These are phyloP conservation scores for Platysteira castanea DNA, from an alignment of 2,113 vertebrate genomes.

Conservation along the genomic window DNA sequence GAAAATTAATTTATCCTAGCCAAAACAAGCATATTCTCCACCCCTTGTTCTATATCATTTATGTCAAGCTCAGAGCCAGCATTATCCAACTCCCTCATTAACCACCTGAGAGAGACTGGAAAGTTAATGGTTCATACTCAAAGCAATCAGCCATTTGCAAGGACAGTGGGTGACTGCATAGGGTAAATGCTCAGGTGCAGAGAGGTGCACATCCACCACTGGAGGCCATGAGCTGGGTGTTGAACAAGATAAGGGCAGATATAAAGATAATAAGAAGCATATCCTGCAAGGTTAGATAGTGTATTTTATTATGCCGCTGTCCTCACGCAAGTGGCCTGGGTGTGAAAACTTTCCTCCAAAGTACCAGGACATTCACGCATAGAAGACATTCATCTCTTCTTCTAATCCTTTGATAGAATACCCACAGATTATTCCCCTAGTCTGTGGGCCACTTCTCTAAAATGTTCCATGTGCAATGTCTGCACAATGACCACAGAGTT, in stretches of 20 bases:
- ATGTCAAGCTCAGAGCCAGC: neutral
- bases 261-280: neutral
- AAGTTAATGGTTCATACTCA: neutral
- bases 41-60: neutral
- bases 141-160: neutral
- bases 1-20: neutral
- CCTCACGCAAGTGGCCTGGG: neutral
- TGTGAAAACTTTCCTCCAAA: neutral
- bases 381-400: neutral
- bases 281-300: neutral
- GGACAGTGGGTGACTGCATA: neutral
- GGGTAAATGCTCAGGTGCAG: neutral
- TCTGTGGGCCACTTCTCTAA: neutral
- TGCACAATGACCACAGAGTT: neutral
- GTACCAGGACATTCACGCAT: too few relatives aligned
- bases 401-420: neutral
- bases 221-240: neutral
- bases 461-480: neutral
- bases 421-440: neutral
- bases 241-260: neutral
- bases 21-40: fast-evolving
- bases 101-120: too few relatives aligned
- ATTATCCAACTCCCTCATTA: neutral
- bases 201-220: neutral
- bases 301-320: neutral